Base-by-base conservation (phyloP, 1,140 invertebrate genomes). In the Artemia franciscana region DNA sequence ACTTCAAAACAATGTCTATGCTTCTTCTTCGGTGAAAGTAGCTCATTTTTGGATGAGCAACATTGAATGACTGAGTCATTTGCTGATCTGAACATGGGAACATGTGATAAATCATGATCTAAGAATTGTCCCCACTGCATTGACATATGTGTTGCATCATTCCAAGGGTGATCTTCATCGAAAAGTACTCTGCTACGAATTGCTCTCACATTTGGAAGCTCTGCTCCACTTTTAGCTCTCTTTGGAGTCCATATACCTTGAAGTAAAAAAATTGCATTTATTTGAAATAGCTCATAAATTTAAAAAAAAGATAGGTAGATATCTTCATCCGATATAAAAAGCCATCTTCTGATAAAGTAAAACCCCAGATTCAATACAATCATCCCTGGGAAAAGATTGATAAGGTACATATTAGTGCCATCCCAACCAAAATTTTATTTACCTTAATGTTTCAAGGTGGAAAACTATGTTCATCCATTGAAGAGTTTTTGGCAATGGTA, bases 71-170 rank as follows among this genome's bases (percentile, higher is more conserved):
- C 27, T 2, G 63, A 61, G 24, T 57, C 56, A 57, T 64, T 64
- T 9, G 60, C 59, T 61, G 60, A 56, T 12, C 84, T 82, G 24
- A 82, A 80, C 24, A 83, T 78, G 2, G 86, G 84, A 1, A 86
- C 86, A 67, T 88, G 80, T 5, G 82, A 67, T 57, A 78, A 65
- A 65, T 80, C 79, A 63, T 81, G 79, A 2, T 79, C 76, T 5
- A 81, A 61, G 58, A 80, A 72, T 67, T 81, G 80, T 1, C 79
- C 78, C 77, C 78, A 80, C 63, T 79, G 75, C 77, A 80, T 77
- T 4, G 75, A 65, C 24, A 70, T 67, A 5, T 71, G 66, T 7
- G 71, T 72, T 24, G 67, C 65, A n/a, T 72, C 66, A 0, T 66
- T 68, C 65, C 78, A 76, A 2, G 71, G 67, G 4, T 72, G 66